phyloP scores from a whole-genome alignment of 2,888 invertebrate genomes.

The Rhagonycha lutea region DNA sequence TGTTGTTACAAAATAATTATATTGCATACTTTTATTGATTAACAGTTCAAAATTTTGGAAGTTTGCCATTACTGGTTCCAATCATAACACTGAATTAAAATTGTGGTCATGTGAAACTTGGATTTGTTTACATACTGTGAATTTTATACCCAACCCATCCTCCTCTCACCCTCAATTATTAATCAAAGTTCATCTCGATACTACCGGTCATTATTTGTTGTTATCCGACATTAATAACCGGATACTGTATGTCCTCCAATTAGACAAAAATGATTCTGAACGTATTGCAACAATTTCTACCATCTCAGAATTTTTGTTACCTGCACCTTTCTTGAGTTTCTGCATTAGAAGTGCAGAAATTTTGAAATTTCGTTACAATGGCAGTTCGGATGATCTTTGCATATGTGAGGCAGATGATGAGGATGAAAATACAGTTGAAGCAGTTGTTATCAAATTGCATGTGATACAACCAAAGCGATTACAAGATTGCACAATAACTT shows the following conservation, averaged over 20 bases:
- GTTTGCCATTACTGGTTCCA: slow-evolving; percentile 89
- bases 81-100: slow-evolving; percentile 88
- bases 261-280: slow-evolving; percentile 66
- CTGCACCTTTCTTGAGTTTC: slow-evolving; percentile 87
- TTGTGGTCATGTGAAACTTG: slow-evolving; percentile 95
- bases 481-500: slow-evolving; percentile 64
- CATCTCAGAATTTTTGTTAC: slow-evolving; percentile 85
- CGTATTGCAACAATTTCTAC: slow-evolving; percentile 69
- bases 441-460: slow-evolving; percentile 66
- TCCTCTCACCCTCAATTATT: slow-evolving; percentile 55
- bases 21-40: slow-evolving; percentile 28
- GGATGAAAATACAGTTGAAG: slow-evolving; percentile 59
- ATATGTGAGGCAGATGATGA: slow-evolving; percentile 60
- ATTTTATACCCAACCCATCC: slow-evolving; percentile 62
- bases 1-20: neutral
- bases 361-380: slow-evolving; percentile 54
- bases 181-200: slow-evolving; percentile 81
- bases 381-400: slow-evolving; percentile 61
- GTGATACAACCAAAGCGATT: slow-evolving; percentile 87
- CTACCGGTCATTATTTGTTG: slow-evolving; percentile 82
- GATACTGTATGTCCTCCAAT: slow-evolving; percentile 81
- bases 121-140: slow-evolving; percentile 89
- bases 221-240: slow-evolving; percentile 86
- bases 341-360: slow-evolving; percentile 80
- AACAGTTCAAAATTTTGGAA: slow-evolving; percentile 86